Evolutionary conservation across 2,113 vertebrate species (phyloP).

Genomic region (Taxidea taxus): DNA sequence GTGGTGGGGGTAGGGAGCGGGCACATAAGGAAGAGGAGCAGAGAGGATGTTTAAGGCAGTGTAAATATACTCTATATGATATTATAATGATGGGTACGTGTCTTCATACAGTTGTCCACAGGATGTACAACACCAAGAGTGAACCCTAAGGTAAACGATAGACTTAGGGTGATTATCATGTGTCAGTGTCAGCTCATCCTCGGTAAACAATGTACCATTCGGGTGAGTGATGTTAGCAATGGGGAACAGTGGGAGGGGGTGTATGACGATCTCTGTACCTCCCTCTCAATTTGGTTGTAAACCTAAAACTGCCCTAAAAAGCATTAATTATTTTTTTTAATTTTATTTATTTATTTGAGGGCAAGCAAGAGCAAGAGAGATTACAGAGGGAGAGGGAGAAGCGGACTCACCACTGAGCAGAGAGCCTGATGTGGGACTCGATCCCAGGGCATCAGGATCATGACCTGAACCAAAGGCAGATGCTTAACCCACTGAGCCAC

Average conservation of each 20-base stretch:
- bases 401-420: not conserved
- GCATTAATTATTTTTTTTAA: not conserved
- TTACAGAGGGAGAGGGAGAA: not conserved
- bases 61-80: not conserved
- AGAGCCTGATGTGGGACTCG: not conserved
- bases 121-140: not conserved
- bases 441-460: not conserved
- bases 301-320: not conserved
- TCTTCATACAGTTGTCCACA: not conserved
- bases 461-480: not conserved
- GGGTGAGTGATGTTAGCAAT: not conserved
- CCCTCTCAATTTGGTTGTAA: not conserved
- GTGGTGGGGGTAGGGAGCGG: fast-evolving
- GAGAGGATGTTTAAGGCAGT: not conserved
- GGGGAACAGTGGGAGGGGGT: not conserved
- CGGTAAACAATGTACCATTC: not conserved
- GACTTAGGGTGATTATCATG: not conserved
- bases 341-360: not conserved
- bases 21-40: not conserved
- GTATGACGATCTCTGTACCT: not conserved
- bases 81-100: not conserved
- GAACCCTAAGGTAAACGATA: not conserved
- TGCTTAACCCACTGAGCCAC: not conserved
- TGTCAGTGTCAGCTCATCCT: not conserved
- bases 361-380: not conserved